Evolutionary conservation across 1,140 invertebrate genomes (phyloP), one percentile per base, ranked within the genome.

Genomic region (Ostrea edulis): DNA sequence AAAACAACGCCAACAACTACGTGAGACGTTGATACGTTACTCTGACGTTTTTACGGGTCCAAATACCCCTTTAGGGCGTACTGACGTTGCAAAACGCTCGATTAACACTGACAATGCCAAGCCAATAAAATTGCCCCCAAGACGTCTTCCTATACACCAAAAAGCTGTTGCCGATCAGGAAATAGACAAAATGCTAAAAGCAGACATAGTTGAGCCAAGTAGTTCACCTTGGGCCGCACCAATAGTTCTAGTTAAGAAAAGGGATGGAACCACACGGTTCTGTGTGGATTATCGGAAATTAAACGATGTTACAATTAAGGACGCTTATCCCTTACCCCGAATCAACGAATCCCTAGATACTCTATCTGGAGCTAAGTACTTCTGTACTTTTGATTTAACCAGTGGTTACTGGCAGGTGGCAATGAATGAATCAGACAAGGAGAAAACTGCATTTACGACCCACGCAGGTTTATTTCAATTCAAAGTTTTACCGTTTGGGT

Each of bases 31-130:
- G 9, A 17, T 62, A 22, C n/a, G 89, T 14, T 90, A 90, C 52
- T 77, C 90, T 81, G 90, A 91, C 88, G 88, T 91, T 84, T 86
- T 89, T 53, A 89, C 89, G 29, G 58, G 55, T 55, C 82, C 86
- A 81, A 71, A 87, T 82, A 82, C 85, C n/a, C 84, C 68, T 52
- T 20, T 89, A 29, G 88, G 88, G 65, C 62, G 71, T 29, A 87
- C 86, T 29, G 86, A 82, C 51, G 25, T 87, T 14, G 65, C 62
- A 17, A 89, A 85, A 53, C 88, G 87, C 53, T 25, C 25, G 20
- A 84, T 89, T 51, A 82, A 86, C 12, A 89, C 88, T 14, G 68
- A 81, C 0, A 71, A 87, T 25, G 51, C 88, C 52, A 58, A 53
- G 82, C 86, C 86, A 29, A 84, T 89, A 52, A 86, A 85, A 51